phyloP scores from a whole-genome alignment of 2,888 invertebrate species.

The Ptychoptera contaminata region DNA sequence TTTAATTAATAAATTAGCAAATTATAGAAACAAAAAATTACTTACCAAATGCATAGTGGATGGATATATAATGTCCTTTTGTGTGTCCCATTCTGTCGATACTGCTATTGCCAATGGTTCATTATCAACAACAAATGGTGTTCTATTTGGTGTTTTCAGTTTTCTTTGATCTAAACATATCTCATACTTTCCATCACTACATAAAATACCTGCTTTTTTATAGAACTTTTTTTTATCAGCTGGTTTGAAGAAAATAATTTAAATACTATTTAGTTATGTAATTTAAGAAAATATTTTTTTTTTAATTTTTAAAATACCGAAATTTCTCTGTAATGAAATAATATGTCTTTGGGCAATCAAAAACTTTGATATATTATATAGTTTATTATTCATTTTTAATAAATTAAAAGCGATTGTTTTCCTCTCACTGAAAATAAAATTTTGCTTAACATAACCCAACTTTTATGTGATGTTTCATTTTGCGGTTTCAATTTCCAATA shows the following conservation, averaged over 20 bases:
- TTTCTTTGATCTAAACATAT: conserved; percentile 77
- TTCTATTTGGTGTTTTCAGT: conserved; percentile 79
- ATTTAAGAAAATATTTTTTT: no score
- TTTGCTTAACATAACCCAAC: no score
- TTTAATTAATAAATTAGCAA: conserved; percentile 3
- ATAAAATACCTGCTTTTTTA: conserved; percentile 52
- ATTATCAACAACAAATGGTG: conserved; percentile 56
- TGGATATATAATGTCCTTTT: conserved; percentile 57
- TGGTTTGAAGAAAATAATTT: neutral
- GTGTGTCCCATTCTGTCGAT: conserved; percentile 88
- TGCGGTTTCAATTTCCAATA: no score
- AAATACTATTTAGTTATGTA: no score
- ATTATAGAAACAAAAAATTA: conserved; percentile 5
- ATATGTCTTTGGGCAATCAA: no score
- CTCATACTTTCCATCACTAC: conserved; percentile 54
- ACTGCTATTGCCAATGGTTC: conserved; percentile 85
- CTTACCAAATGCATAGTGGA: conserved; percentile 81
- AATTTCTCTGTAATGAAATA: no score
- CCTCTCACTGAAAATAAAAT: no score
- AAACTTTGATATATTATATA: no score
- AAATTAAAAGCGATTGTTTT: no score
- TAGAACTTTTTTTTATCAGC: conserved; percentile 50
- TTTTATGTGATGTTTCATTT: no score
- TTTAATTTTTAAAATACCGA: no score
- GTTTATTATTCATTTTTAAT: no score